Conservation (phyloP, 2,797 vertebrate genomes). For the Erithacus rubecula region DNA sequence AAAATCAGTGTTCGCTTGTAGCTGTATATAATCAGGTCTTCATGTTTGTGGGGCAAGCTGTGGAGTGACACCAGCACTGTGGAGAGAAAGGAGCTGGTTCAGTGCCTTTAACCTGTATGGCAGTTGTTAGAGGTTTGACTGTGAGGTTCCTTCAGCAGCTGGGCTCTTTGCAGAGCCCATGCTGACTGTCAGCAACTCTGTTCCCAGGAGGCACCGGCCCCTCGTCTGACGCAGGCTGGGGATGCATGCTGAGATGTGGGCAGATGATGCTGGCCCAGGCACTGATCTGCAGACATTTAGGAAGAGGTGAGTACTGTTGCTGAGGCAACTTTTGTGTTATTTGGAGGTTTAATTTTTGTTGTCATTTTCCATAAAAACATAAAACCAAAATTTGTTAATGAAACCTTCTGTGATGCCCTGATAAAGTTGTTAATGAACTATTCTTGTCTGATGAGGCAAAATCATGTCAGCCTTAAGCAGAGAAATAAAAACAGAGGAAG, state of each 20-base stretch:
- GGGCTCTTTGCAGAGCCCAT: fast-evolving
- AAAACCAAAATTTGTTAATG: neutral
- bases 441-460: neutral
- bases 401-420: neutral
- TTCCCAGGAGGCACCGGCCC: constrained; percentile 84
- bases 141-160: neutral
- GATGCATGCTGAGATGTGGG: constrained; percentile 89
- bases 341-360: neutral
- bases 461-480: neutral
- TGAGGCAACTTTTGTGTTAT: neutral
- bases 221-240: constrained; percentile 86
- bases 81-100: neutral
- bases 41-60: neutral
- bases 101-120: neutral
- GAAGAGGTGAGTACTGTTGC: constrained; percentile 76
- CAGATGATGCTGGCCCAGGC: constrained; percentile 91
- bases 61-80: no score
- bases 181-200: neutral
- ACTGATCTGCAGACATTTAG: constrained; percentile 83
- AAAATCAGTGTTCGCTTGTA: neutral
- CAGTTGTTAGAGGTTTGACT: neutral
- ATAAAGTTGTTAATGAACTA: neutral
- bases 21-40: neutral
- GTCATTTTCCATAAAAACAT: neutral
- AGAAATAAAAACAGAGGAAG: neutral